These are phyloP conservation scores for Chironomus tepperi DNA, from an alignment of 1,140 invertebrate species.

Conservation along the genomic window DNA sequence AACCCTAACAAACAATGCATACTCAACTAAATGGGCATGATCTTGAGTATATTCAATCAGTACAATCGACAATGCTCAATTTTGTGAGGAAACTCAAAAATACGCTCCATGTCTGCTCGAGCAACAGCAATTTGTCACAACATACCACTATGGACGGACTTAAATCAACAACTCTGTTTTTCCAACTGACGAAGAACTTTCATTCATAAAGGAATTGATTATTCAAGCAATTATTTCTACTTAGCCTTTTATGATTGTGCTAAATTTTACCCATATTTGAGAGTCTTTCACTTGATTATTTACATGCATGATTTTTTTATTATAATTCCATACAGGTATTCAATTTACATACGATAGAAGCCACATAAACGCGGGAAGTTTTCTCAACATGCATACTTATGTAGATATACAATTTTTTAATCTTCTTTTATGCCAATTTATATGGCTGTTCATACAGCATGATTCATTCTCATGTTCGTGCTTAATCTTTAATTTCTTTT, in stretches of 20 bases:
- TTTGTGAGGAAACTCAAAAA: too few relatives aligned
- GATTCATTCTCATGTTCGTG: conserved; percentile 11
- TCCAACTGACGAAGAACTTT: not conserved
- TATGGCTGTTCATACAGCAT: not conserved
- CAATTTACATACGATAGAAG: not conserved
- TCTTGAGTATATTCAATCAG: too few relatives aligned
- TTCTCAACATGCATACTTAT: not conserved
- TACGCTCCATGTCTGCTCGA: too few relatives aligned
- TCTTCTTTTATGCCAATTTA: not conserved
- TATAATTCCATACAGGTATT: not conserved
- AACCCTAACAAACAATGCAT: too few relatives aligned
- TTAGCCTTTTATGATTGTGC: not conserved
- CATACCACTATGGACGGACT: too few relatives aligned
- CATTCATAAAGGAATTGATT: not conserved
- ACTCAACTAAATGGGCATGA: too few relatives aligned
- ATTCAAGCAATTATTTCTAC: conserved; percentile 9
- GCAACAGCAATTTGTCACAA: too few relatives aligned
- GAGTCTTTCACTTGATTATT: too few relatives aligned
- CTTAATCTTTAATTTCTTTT: not conserved
- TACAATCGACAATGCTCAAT: too few relatives aligned
- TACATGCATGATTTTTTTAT: too few relatives aligned
- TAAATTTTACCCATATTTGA: not conserved
- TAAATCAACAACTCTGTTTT: too few relatives aligned
- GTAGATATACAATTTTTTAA: not conserved
- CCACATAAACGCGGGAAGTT: not conserved